A percentile compares a stretch with the other conserved stretches of the same genome.
These are phyloP conservation scores for Conger conger DNA, from an alignment of 2,113 vertebrate genomes.

Conservation along the genomic window DNA sequence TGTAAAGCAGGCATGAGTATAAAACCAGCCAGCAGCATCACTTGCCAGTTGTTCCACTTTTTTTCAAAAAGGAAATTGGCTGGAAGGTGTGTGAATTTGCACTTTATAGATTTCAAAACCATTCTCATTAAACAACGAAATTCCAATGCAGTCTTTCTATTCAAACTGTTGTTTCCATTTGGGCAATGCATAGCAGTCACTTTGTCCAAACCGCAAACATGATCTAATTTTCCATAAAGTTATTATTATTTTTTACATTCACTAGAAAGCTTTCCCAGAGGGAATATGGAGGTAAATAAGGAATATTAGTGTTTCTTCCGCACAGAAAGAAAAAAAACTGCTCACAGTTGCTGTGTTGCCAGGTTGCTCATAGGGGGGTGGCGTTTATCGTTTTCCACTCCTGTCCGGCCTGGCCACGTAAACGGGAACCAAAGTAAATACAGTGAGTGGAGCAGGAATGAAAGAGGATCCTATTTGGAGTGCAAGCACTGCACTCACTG, in stretches of 20 bases:
- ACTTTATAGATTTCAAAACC: slow-evolving; percentile 12
- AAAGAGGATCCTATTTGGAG: slow-evolving; percentile 25
- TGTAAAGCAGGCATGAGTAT: background rate
- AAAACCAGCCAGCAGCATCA: background rate
- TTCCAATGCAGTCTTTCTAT: slow-evolving; percentile 11
- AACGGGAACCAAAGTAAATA: slow-evolving; percentile 26
- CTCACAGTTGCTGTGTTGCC: background rate
- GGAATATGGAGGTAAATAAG: background rate
- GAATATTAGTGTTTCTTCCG: slow-evolving; percentile 9
- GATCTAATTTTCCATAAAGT: background rate
- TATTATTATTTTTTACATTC: background rate
- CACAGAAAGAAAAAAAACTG: background rate
- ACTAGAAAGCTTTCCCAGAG: background rate
- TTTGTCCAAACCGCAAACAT: slow-evolving; percentile 18
- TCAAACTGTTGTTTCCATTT: slow-evolving; percentile 9
- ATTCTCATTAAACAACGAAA: slow-evolving; percentile 15
- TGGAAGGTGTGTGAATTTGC: slow-evolving; percentile 12
- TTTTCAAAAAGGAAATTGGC: slow-evolving; percentile 13
- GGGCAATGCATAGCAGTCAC: background rate
- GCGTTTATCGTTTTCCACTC: slow-evolving; percentile 2
- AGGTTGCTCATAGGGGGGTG: background rate
- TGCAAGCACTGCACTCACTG: background rate
- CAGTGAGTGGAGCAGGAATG: slow-evolving; percentile 17
- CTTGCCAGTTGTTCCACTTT: background rate
- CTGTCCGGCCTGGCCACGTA: slow-evolving; percentile 13